Percentiles rank a stretch among this genome's conserved stretches.
Conservation (phyloP, 2,113 vertebrate species). For the Lipotes vexillifer region DNA sequence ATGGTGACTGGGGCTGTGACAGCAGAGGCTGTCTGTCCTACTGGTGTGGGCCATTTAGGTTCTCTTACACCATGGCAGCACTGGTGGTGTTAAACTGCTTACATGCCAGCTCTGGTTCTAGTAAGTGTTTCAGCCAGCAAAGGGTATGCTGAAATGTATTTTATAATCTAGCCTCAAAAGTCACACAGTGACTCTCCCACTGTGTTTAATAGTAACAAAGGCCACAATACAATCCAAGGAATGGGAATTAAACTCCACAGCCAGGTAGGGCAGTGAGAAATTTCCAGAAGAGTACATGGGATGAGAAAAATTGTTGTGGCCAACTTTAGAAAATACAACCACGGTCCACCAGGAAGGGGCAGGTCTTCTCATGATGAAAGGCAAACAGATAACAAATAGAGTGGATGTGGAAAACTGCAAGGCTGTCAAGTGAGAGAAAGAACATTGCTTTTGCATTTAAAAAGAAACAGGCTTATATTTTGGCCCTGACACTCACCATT, state of each 20-base stretch:
- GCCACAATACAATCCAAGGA: neutral
- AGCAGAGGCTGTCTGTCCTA: too few species aligned
- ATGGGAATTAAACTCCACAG: neutral
- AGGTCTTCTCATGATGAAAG: neutral
- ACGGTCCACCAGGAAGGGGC: too few species aligned
- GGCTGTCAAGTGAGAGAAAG: neutral
- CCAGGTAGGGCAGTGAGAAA: neutral
- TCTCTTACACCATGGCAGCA: accelerated
- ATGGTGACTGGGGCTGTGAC: too few species aligned
- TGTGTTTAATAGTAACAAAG: neutral
- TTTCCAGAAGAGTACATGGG: neutral
- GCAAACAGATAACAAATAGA: neutral
- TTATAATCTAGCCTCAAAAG: neutral
- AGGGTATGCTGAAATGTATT: neutral
- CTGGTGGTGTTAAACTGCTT: neutral
- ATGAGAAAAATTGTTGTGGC: neutral
- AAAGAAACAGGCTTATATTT: neutral
- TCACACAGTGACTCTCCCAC: neutral
- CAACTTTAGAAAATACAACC: neutral
- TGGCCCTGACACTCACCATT: neutral
- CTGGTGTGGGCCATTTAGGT: accelerated
- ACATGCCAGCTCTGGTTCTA: neutral
- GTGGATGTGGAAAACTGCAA: neutral
- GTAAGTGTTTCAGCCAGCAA: neutral
- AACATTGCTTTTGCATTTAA: neutral